phyloP scores from a whole-genome alignment of 92 coral and sea anemone species.

The Umimayanthus chanpuru region DNA sequence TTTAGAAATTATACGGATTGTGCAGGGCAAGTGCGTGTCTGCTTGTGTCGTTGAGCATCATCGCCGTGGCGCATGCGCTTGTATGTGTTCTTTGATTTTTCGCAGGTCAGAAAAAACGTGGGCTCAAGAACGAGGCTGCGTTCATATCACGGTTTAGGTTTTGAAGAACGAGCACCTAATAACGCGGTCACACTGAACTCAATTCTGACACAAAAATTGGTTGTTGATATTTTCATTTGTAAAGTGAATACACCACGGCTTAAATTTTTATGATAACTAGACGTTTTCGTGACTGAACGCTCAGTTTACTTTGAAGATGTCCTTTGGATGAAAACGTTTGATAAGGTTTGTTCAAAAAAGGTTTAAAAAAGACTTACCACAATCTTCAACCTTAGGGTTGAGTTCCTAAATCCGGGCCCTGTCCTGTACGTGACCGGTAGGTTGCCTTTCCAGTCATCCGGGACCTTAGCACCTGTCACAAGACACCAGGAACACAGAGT shows the following conservation, averaged over 20 bases:
- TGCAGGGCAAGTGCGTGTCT: no score
- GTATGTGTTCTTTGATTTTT: no score
- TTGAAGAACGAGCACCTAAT: neutral
- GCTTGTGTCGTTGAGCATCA: no score
- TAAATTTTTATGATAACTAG: no score
- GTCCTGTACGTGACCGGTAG: constrained; percentile 65
- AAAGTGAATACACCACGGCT: no score
- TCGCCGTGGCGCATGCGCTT: no score
- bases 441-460: constrained; percentile 74
- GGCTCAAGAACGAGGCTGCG: neutral
- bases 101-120: neutral
- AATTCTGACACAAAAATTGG: neutral
- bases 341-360: constrained; percentile 4
- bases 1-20: no score
- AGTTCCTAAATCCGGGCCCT: constrained; percentile 88
- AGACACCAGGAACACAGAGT: neutral
- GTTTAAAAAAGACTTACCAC: constrained; percentile 43
- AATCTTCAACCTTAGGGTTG: constrained; percentile 54
- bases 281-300: no score
- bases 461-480: constrained; percentile 72
- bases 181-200: neutral
- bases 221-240: neutral
- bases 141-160: no score
- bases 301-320: no score
- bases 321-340: neutral